These are phyloP conservation scores for Galaxias olidus DNA, from an alignment of 2,797 vertebrate genomes.

Conservation along the genomic window DNA sequence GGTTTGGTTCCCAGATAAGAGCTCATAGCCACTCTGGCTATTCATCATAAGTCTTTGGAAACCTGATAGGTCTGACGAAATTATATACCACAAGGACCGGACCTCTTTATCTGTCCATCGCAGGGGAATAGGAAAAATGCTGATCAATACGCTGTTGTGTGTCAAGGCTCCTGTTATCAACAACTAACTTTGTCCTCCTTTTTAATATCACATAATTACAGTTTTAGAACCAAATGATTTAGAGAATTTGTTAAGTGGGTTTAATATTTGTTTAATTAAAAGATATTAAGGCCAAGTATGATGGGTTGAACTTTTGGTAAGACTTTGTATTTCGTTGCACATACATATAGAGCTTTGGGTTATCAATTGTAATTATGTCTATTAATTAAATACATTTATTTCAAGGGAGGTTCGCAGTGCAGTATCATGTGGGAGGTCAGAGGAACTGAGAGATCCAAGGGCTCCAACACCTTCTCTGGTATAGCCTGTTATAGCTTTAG, in stretches of 20 bases:
- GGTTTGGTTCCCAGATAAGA: slow-evolving; percentile 93
- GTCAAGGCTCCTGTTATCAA: slow-evolving; percentile 94
- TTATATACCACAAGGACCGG: slow-evolving; percentile 91
- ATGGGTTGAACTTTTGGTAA: background rate
- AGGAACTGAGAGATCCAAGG: slow-evolving; percentile 44
- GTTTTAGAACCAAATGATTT: slow-evolving; percentile 77
- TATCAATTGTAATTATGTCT: too few species aligned
- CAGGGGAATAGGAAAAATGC: slow-evolving; percentile 91
- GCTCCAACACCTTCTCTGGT: slow-evolving; percentile 59
- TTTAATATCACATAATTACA: slow-evolving; percentile 91
- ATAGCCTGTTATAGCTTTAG: slow-evolving; percentile 55
- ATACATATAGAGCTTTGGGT: slow-evolving; percentile 25
- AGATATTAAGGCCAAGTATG: background rate
- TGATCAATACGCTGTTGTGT: slow-evolving; percentile 89
- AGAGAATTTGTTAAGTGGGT: slow-evolving; percentile 47
- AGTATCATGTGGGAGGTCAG: slow-evolving; percentile 59
- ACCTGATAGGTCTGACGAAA: slow-evolving; percentile 98
- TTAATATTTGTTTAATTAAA: too few species aligned
- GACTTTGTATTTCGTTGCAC: slow-evolving; percentile 21
- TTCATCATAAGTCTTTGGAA: slow-evolving; percentile 98
- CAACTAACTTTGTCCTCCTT: slow-evolving; percentile 90
- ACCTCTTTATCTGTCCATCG: slow-evolving; percentile 93
- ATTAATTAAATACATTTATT: too few species aligned
- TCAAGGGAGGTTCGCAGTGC: background rate
- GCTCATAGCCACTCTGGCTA: slow-evolving; percentile 89